Base-by-base conservation (phyloP, 2,888 invertebrate genomes). In the Drosophila fulvimacula region DNA sequence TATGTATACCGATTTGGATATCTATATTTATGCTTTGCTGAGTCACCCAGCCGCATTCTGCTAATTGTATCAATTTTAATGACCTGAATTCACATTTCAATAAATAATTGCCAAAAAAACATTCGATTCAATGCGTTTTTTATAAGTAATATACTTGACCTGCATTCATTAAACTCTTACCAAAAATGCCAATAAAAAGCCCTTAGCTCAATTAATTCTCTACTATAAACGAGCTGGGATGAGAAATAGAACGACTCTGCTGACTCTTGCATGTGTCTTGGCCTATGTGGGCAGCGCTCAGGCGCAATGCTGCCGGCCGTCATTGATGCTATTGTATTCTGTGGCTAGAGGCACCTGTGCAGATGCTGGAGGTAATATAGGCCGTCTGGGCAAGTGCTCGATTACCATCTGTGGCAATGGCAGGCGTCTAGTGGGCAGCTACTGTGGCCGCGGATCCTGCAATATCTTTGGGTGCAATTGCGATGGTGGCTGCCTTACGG, bases 341-440 rank as follows among this genome's bases (percentile, higher is more conserved):
- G 11, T 48, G n/a, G 5, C 1, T 0, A 0, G 9, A 10, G 57
- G 57, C 4, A 24, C 3, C 17, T 57, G 57, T 0, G 13, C 24
- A 0, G 57, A 57, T 19, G 46, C 27, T 1, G 57, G 57, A 30
- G 30, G 30, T 3, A 30, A 30, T 1, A 30, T 30, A 10, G 30
- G 30, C 10, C 30, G 30, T 2, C 30, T 30, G 30, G 30, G 30
- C 1, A 30, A 30, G 30, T 30, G 30, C 30, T 30, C 30, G 36
- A 46, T 27, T 19, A 57, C 36, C 36, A 57, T 57, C 6, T 57
- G 57, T 19, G 46, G 46, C 19, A 15, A 57, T 27, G 57, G 57
- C 36, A 15, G 2, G 36, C 17, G 13, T 10, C 46, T 27, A 2
- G 24, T 38, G 19, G 57, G 57, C 36, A 27, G 15, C 36, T 57